Base-by-base conservation (phyloP, 2,888 invertebrate species). In the Scotopteryx bipunctaria region DNA sequence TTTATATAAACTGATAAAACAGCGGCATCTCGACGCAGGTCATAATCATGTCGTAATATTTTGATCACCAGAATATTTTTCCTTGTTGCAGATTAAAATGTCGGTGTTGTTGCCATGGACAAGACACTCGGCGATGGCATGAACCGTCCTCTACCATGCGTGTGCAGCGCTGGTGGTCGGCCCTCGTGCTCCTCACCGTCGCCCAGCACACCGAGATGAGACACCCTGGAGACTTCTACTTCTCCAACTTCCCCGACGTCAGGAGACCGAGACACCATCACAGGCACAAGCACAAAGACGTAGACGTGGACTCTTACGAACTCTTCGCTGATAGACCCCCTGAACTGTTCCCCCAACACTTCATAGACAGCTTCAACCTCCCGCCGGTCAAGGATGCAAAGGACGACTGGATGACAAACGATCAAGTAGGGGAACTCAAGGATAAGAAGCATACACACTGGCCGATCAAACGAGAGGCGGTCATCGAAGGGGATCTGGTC, bases 401-500 rank as follows among this genome's bases (percentile, higher is more conserved):
- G 27, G 71, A 64, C 21, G 85, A 87, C 48, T 86, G 87, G 87
- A 58, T 85, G 81, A 75, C 86, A 0, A 85, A 75, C 44, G 86
- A 87, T 45, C 85, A 86, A 55, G 81, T 81, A 3, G 81, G 81
- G 1, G 87, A 88, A 17, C 52, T 85, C 46, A 86, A 83, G 33
- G 84, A 86, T 42, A 85, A 87, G 59, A 87, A 87, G 46, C 72
- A 81, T 45, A 73, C 73, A 3, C 87, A 87, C 57, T 96, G 96
- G 97, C 97, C 97, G 0, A 94, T 96, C 2, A 97, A 97, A 71
- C 93, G 95, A 71, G 96, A 97, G 67, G 96, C 97, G 0, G 94
- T 95, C 3, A 94, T 98, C 36, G 96, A 97, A 75, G 98, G 98
- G 0, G 95, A 98, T 72, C 91, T 98, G 33, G 93, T 97, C 5